Evolutionary conservation across 2,113 vertebrate genomes (phyloP).

Genomic region (Pontoporia blainvillei): DNA sequence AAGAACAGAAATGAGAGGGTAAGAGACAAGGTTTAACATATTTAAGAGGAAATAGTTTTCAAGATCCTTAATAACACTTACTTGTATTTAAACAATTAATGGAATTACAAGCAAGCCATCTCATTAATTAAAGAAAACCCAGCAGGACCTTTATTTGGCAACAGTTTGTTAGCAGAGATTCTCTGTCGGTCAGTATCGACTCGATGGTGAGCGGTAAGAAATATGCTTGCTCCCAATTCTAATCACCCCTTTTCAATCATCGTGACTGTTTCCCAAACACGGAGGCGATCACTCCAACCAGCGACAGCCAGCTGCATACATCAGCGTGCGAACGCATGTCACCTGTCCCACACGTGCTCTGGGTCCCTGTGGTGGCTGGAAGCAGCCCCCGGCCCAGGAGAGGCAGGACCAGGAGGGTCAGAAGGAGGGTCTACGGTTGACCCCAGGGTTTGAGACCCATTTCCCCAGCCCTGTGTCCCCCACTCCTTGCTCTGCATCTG

Average conservation of each 20-base stretch:
- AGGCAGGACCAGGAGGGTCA: not conserved
- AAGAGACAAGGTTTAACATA: conserved; percentile 5
- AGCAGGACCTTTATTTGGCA: conserved; percentile 64
- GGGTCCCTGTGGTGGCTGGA: not conserved
- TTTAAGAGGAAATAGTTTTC: conserved; percentile 44
- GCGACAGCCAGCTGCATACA: not conserved
- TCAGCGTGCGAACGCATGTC: not conserved
- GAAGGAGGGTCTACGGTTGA: not conserved
- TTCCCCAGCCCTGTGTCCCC: not conserved
- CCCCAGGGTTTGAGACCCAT: not conserved
- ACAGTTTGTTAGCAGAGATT: conserved; percentile 36
- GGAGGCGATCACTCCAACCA: conserved; percentile 16
- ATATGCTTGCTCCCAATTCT: conserved; percentile 10
- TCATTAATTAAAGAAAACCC: conserved; percentile 64
- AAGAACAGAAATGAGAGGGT: conserved; percentile 26
- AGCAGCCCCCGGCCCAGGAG: not conserved
- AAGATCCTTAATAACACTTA: conserved; percentile 39
- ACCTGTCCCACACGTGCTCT: not conserved
- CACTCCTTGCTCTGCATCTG: not conserved
- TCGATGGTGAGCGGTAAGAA: conserved; percentile 11
- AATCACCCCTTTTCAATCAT: conserved; percentile 33
- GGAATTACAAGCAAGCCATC: conserved; percentile 45
- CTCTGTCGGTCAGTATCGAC: not conserved
- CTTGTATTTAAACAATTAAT: conserved; percentile 63
- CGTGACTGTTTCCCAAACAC: conserved; percentile 4